Conservation (phyloP, 2,797 vertebrate species). For the Apogon talboti region DNA sequence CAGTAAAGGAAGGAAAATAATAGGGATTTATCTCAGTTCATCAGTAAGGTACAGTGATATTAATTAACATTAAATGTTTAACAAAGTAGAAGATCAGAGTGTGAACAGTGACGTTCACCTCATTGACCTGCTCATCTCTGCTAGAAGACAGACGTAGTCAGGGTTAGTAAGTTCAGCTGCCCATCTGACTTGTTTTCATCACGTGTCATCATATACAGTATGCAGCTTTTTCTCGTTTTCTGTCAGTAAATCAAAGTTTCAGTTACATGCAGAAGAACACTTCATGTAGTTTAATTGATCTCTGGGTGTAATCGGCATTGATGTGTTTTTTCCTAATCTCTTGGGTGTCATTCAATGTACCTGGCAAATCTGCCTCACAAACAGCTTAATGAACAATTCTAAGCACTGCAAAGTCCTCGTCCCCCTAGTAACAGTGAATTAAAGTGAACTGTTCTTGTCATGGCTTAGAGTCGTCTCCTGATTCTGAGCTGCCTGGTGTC, state of each 20-base stretch:
- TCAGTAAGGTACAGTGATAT: conserved; percentile 19
- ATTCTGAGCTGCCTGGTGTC: conserved; percentile 46
- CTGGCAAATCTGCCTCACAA: conserved; percentile 62
- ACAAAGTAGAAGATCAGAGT: conserved; percentile 40
- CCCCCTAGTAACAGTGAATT: conserved; percentile 79
- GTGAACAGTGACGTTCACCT: conserved; percentile 40
- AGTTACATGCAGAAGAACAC: conserved; percentile 2
- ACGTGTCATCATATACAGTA: too few relatives aligned
- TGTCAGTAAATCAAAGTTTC: background rate
- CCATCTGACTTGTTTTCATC: conserved; percentile 1
- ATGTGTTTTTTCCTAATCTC: conserved; percentile 21
- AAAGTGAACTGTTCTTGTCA: conserved; percentile 71
- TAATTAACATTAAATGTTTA: conserved; percentile 28
- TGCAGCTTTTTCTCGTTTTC: conserved; percentile 7
- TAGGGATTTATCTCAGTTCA: background rate
- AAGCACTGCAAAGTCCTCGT: conserved; percentile 43
- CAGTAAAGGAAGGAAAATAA: conserved; percentile 10
- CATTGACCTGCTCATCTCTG: conserved; percentile 19
- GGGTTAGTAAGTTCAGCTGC: conserved; percentile 46
- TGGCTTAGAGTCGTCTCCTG: conserved; percentile 60
- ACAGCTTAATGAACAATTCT: conserved; percentile 68
- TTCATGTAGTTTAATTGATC: conserved; percentile 3
- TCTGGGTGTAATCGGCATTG: conserved; percentile 13
- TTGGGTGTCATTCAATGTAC: conserved; percentile 46
- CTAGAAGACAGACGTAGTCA: conserved; percentile 8